Evolutionary conservation across 2,797 vertebrate species (phyloP).

Genomic region (Bufotes viridis): DNA sequence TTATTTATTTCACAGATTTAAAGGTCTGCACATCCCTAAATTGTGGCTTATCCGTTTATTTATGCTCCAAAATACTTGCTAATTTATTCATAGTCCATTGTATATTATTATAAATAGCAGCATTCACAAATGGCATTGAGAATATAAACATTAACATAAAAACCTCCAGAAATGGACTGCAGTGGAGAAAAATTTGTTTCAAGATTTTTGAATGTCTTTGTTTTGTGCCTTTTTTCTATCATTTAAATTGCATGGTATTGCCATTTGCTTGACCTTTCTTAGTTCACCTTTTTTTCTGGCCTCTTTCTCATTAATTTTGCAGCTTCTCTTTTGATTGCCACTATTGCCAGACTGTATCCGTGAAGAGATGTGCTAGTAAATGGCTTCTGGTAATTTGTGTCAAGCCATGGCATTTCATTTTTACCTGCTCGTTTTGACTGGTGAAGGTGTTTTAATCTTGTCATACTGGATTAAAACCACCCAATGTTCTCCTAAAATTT

Average conservation of each 20-base stretch:
- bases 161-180: background rate
- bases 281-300: slow-evolving; percentile 65
- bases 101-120: background rate
- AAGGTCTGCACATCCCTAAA: no score
- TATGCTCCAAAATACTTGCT: background rate
- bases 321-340: background rate
- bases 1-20: no score
- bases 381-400: slow-evolving; percentile 5
- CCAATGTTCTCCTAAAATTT: background rate
- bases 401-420: slow-evolving; percentile 14
- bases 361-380: background rate
- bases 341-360: background rate
- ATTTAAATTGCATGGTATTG: slow-evolving; percentile 56
- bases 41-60: background rate
- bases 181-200: background rate
- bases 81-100: background rate
- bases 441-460: slow-evolving; percentile 13
- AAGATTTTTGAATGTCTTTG: background rate
- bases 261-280: slow-evolving; percentile 65
- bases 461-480: slow-evolving; percentile 2
- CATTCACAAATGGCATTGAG: background rate
- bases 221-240: background rate
- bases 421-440: slow-evolving; percentile 10
- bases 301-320: slow-evolving; percentile 25
- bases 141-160: background rate